Base-by-base conservation (phyloP, 2,797 vertebrate species). In the Sebastes flavidus region DNA sequence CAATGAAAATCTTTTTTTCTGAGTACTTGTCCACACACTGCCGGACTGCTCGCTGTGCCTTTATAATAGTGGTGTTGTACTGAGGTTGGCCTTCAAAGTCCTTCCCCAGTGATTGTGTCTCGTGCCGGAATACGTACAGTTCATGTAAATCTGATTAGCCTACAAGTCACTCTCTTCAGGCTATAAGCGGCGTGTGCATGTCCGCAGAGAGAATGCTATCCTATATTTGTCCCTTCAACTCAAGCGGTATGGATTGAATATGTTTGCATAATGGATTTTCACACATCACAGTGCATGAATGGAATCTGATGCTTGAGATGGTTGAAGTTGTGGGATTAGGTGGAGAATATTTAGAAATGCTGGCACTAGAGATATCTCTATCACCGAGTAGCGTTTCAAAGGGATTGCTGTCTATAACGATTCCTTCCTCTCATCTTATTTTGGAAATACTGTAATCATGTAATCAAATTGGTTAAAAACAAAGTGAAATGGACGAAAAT, bases 221-320 rank as follows among this genome's bases (percentile, higher is more conserved):
- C 65, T 72, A 65, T 65, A 58, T 65, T 59, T 62, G 49, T 29
- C 78, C 34, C 55, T 84, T 89, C 67, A 81, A 72, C 69, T 60
- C 30, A 78, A 49, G 71, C 78, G 24, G 56, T 87, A 78, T 78
- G 76, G 38, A 83, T 22, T 72, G 72, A 83, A 87, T 82, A 80
- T 62, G 72, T 85, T 80, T 89, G 61, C 81, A 89, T 90, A 91
- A 89, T 87, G 25, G 29, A 54, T 81, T 74, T 88, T 74, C 72
- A 55, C 32, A 81, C 62, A 36, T 67, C 65, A 25, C 68, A 56
- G 25, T 69, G 18, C 61, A 71, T 65, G 55, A 68, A 69, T 73
- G 24, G 25, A 49, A 18, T 63, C 52, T 69, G 63, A 77, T 76
- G 72, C 54, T 74, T 78, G 8, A 65, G 34, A 78, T 78, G 29